Base-by-base conservation (phyloP, 2,888 invertebrate genomes). In the Parelbella ahira region DNA sequence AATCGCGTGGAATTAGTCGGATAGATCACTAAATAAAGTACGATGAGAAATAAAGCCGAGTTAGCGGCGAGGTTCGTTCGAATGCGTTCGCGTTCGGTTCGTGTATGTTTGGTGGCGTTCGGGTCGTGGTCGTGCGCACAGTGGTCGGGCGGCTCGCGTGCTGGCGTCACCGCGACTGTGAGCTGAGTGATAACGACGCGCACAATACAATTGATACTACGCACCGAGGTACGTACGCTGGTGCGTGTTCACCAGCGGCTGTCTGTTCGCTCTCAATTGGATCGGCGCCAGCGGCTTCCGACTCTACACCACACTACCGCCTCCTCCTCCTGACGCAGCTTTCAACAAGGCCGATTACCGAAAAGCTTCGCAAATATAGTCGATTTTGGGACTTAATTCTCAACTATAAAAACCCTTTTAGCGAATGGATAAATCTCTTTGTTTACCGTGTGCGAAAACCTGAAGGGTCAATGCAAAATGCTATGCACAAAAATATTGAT, bases 171-270 rank as follows among this genome's bases (percentile, higher is more conserved):
- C 63, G 66, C 67, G 51, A 64, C 60, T 66, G 64, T 70, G 72
- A 68, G 72, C 82, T 68, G 68, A 82, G 72, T 84, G 84, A 84
- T 84, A 84, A 82, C 77, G 74, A 75, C 75, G 56, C 48, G 50
- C 58, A 68, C 69, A 68, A 73, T 59, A 67, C 69, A 68, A 72
- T 67, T 75, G 72, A 74, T 75, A 72, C 63, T 66, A 71, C 68
- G 60, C 55, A 50, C 58, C 59, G 60, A 66, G 61, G 61, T 62
- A 23, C 36, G 50, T 54, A 51, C 60, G 60, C 59, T 60, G 60
- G 58, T 64, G 51, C 59, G n/a, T n/a, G 58, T 59, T 63, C 63
- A 47, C 49, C 44, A 47, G 47, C 56, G 53, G 56, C 69, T 70
- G 12, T 74, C 63, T 65, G 67, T 69, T 66, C 60, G 64, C 65